phyloP scores from a whole-genome alignment of 2,888 invertebrate genomes.

The Eucera pruinosa region DNA sequence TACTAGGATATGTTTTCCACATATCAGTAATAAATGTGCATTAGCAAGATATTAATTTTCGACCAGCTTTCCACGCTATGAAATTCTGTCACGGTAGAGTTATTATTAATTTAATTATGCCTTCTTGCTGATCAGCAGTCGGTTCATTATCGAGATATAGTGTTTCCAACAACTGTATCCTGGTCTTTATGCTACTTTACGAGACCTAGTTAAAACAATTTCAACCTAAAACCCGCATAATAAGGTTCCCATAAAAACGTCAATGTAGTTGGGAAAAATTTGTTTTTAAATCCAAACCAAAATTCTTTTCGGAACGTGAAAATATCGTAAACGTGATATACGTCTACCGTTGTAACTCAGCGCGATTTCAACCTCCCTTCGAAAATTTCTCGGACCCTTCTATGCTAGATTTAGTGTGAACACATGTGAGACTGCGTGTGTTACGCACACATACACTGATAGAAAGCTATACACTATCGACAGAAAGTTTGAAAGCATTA shows the following conservation, averaged over 20 bases:
- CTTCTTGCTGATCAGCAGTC: too few species aligned
- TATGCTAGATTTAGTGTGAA: conserved; percentile 39
- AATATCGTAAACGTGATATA: conserved; percentile 31
- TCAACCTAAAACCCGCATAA: not conserved
- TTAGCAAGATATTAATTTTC: too few species aligned
- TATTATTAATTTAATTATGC: too few species aligned
- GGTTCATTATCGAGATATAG: too few species aligned
- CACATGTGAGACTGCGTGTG: conserved; percentile 31
- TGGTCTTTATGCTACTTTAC: too few species aligned
- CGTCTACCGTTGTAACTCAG: not conserved
- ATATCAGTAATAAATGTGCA: too few species aligned
- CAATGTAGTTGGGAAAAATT: not conserved
- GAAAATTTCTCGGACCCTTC: conserved; percentile 26
- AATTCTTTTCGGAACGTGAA: not conserved
- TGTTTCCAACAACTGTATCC: too few species aligned
- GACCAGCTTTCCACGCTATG: too few species aligned
- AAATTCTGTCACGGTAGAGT: too few species aligned
- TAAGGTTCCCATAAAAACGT: not conserved
- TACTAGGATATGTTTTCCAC: too few species aligned
- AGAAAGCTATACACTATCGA: not conserved
- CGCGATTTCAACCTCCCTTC: conserved; percentile 24
- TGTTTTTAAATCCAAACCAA: not conserved
- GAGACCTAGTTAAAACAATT: not conserved
- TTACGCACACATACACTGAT: not conserved
- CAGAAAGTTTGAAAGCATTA: not conserved